These are phyloP conservation scores for Drosophila barbarae DNA, from an alignment of 2,888 invertebrate genomes.

Conservation along the genomic window DNA sequence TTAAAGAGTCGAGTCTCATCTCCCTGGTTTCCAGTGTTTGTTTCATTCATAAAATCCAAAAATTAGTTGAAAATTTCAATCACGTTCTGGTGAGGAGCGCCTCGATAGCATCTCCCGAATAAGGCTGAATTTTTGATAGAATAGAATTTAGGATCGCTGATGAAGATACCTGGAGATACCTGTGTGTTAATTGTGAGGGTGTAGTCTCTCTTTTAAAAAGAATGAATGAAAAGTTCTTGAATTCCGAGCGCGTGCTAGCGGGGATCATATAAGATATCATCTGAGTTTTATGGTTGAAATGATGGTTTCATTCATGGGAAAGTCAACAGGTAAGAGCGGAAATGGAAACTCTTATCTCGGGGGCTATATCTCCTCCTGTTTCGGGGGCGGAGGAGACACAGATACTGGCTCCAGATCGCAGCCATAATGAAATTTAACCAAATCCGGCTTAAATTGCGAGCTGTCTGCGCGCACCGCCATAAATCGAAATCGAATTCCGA, in stretches of 20 bases:
- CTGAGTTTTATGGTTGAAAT: constrained; percentile 2
- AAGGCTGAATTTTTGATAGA: constrained; percentile 65
- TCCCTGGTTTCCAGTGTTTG: constrained; percentile 9
- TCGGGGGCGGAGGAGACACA: constrained; percentile 12
- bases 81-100: constrained; percentile 57
- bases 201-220: constrained; percentile 22
- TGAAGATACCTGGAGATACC: not conserved
- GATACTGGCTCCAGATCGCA: constrained; percentile 19
- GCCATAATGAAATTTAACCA: constrained; percentile 56
- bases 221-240: constrained; percentile 58
- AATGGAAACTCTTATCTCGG: constrained; percentile 43
- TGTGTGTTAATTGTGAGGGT: constrained; percentile 24
- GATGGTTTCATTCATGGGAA: constrained; percentile 65
- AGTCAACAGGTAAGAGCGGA: constrained; percentile 56
- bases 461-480: constrained; percentile 48
- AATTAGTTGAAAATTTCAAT: constrained; percentile 52
- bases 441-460: constrained; percentile 46
- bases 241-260: constrained; percentile 66
- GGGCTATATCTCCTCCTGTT: constrained; percentile 7
- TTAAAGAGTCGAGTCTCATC: constrained; percentile 51
- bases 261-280: constrained; percentile 20
- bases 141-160: constrained; percentile 44
- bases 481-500: constrained; percentile 68
- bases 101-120: constrained; percentile 63
- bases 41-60: constrained; percentile 57